Conservation (phyloP, 2,797 vertebrate species). For the Spheniscus humboldti region DNA sequence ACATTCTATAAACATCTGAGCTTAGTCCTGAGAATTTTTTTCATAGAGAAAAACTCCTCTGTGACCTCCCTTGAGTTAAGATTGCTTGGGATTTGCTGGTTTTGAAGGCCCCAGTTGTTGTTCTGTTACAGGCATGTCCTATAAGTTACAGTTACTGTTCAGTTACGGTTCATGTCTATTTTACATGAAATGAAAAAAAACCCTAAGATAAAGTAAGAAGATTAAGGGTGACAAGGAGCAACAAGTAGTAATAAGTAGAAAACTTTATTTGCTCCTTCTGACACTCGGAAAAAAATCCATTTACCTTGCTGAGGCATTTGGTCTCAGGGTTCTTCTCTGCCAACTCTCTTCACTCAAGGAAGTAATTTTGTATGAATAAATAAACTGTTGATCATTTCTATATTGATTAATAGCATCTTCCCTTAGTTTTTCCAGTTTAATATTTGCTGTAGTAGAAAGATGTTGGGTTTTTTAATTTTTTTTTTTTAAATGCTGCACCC, state of each 20-base stretch:
- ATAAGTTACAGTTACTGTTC: neutral
- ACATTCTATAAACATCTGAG: neutral
- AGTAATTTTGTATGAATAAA: neutral
- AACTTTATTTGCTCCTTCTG: neutral
- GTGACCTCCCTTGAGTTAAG: neutral
- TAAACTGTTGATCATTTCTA: neutral
- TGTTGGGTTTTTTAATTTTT: neutral
- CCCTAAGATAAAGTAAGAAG: neutral
- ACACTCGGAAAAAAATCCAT: neutral
- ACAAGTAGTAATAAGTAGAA: neutral
- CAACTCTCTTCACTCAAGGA: neutral
- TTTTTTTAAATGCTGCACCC: neutral
- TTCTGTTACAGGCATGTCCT: neutral
- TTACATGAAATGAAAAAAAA: neutral
- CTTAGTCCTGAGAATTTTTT: neutral
- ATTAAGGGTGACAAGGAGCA: neutral
- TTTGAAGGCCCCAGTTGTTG: neutral
- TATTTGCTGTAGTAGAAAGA: neutral
- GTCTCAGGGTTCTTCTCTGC: neutral
- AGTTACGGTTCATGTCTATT: neutral
- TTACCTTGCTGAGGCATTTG: neutral
- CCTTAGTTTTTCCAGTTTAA: neutral
- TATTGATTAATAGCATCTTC: neutral
- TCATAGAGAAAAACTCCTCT: neutral
- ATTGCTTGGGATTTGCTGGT: neutral